Base-by-base conservation (phyloP, 2,888 invertebrate genomes). In the Agriotes lineatus region DNA sequence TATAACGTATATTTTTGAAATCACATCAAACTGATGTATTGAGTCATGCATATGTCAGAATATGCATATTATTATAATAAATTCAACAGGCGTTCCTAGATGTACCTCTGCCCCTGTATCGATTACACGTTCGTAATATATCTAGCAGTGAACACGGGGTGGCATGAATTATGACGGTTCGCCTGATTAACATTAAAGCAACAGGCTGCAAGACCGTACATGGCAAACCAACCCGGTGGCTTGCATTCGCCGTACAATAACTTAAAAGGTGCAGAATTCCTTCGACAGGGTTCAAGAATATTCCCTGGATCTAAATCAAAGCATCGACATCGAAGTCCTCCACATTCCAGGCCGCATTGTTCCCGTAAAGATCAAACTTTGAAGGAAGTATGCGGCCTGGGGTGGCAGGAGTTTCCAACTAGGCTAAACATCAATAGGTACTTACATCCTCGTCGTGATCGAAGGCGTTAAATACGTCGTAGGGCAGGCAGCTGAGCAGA, bases 381-480 rank as follows among this genome's bases (percentile, higher is more conserved):
- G n/a, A 10, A 30, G 9, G 12, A 50, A 50, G 22, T 2, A 50
- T 50, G 50, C 30, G 25, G 14, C 50, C 44, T 44, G 44, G 12
- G 18, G 20, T 44, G 3, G 18, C 7, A 19, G 14, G 2, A 19
- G 37, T n/a, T 37, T 1, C n/a, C 5, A 10, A n/a, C 14, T 12
- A 37, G 2, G 1, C 37, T 37, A 37, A 4, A 37, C 9, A 19
- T 10, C 10, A 10, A 25, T n/a, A 37, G 14, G 37, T 50, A 64
- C 91, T 91, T 86, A 92, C 92, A 84, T 96, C 98, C 88, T 99
- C 98, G 85, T 97, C 98, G 85, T 98, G 96, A 87, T 99, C 99
- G 88, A 99, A 99, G 79, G 99, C 99, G 87, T 99, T 99, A 91
- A 99, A 99, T 80, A 99, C 98, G 88, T 99, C 99, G 86, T 99